Evolutionary conservation across 53 echinoderm and acorn worm species (phyloP).

Genomic region (Antedon mediterranea): DNA sequence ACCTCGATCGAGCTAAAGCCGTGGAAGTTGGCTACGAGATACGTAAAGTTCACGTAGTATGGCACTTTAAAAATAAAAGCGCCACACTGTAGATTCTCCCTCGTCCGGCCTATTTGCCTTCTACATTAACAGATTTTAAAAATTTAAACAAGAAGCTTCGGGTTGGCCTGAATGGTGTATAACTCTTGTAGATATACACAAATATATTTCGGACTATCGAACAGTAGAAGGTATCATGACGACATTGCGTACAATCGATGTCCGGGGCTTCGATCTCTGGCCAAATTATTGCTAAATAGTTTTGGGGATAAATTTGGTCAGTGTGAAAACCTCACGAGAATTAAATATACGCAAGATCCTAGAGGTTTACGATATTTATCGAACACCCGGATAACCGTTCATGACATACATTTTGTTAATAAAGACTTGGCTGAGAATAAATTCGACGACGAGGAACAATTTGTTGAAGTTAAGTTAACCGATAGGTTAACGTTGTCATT

Average conservation of each 20-base stretch:
- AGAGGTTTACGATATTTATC: slow-evolving; percentile 9
- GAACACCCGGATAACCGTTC: slow-evolving; percentile 2
- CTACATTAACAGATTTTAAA: not conserved
- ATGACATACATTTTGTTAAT: slow-evolving; percentile 17
- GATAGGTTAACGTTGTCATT: slow-evolving; percentile 12
- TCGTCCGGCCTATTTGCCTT: too few relatives aligned
- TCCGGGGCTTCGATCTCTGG: slow-evolving; percentile 34
- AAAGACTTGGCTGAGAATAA: slow-evolving; percentile 19
- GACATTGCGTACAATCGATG: slow-evolving; percentile 48
- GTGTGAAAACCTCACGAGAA: slow-evolving; percentile 7
- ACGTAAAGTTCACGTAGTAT: slow-evolving; percentile 12
- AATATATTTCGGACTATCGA: not conserved
- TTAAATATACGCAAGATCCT: not conserved
- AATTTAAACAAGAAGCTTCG: not conserved
- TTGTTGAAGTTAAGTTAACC: not conserved
- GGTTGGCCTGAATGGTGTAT: too few relatives aligned
- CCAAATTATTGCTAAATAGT: slow-evolving; percentile 42
- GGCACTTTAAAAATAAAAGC: slow-evolving; percentile 33
- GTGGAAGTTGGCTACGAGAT: slow-evolving; percentile 24
- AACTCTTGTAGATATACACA: not conserved
- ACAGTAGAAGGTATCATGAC: not conserved
- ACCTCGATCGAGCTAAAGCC: slow-evolving; percentile 32
- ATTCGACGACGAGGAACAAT: slow-evolving; percentile 5
- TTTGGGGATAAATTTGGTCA: slow-evolving; percentile 53
- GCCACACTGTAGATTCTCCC: not conserved